These are phyloP conservation scores for Phalangium opilio DNA, from an alignment of 2,888 invertebrate genomes.

Conservation along the genomic window DNA sequence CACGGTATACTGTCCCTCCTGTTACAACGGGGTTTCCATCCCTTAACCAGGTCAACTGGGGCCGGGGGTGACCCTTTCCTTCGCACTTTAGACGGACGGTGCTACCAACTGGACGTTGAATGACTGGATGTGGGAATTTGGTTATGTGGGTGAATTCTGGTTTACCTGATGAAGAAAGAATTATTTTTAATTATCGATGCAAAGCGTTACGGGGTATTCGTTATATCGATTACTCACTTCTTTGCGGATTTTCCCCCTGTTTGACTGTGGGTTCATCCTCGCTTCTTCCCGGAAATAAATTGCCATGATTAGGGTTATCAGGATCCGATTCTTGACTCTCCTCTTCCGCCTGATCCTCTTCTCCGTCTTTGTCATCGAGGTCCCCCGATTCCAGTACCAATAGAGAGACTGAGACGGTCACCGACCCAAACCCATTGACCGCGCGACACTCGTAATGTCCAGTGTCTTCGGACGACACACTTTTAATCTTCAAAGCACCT, in stretches of 20 bases:
- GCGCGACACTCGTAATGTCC: constrained; percentile 17
- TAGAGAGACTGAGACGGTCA: constrained; percentile 11
- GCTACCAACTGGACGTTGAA: neutral
- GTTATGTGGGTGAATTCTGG: too few relatives aligned
- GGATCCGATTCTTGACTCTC: too few relatives aligned
- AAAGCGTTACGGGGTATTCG: too few relatives aligned
- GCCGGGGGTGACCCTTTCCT: constrained; percentile 9
- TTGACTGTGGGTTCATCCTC: too few relatives aligned
- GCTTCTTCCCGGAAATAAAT: too few relatives aligned
- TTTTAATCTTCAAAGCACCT: constrained; percentile 16
- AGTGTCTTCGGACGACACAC: constrained; percentile 15
- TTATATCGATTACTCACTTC: too few relatives aligned
- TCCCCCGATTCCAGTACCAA: constrained; percentile 3
- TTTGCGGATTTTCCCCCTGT: too few relatives aligned
- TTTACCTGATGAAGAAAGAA: too few relatives aligned
- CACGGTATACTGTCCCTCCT: neutral
- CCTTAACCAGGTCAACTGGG: constrained; percentile 9
- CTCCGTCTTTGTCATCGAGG: too few relatives aligned
- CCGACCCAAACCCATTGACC: constrained; percentile 16
- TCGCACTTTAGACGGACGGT: neutral
- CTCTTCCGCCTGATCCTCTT: too few relatives aligned
- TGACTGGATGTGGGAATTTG: neutral
- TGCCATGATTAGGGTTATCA: too few relatives aligned
- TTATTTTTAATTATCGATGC: too few relatives aligned
- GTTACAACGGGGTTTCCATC: constrained; percentile 6